phyloP scores from a whole-genome alignment of 2,797 vertebrate species.

The Crocidura indochinensis region DNA sequence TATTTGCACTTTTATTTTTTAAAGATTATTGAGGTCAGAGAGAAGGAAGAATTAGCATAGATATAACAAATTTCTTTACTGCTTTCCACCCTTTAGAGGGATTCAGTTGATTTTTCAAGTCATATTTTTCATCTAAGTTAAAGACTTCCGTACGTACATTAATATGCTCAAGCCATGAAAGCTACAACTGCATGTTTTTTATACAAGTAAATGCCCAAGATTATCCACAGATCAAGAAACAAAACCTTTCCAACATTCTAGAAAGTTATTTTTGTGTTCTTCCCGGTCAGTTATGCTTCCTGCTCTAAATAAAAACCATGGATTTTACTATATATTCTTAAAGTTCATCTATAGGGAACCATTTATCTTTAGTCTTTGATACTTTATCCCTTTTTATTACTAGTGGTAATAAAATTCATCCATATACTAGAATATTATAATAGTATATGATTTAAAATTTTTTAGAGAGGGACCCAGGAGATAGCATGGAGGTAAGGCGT shows the following conservation, averaged over 20 bases:
- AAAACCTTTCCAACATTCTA: background rate
- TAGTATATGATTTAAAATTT: slow-evolving; percentile 38
- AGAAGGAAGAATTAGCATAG: slow-evolving; percentile 59
- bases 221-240: background rate
- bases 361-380: background rate
- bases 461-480: too few species aligned
- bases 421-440: background rate
- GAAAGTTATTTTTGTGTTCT: background rate
- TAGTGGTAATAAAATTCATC: background rate
- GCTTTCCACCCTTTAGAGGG: background rate
- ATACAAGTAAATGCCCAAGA: background rate
- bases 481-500: too few species aligned
- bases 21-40: slow-evolving; percentile 42
- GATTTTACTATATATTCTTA: slow-evolving; percentile 31
- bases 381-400: slow-evolving; percentile 22
- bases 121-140: slow-evolving; percentile 31
- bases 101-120: slow-evolving; percentile 4
- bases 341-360: slow-evolving; percentile 1
- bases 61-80: slow-evolving; percentile 30
- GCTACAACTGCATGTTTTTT: background rate
- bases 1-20: slow-evolving; percentile 65
- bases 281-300: background rate
- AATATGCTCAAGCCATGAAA: background rate
- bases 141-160: background rate
- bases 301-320: background rate